A percentile compares a stretch with the other conserved stretches of the same genome.
These are phyloP conservation scores for Drosophila lacteicornis DNA, from an alignment of 1,140 invertebrate genomes.

Conservation along the genomic window DNA sequence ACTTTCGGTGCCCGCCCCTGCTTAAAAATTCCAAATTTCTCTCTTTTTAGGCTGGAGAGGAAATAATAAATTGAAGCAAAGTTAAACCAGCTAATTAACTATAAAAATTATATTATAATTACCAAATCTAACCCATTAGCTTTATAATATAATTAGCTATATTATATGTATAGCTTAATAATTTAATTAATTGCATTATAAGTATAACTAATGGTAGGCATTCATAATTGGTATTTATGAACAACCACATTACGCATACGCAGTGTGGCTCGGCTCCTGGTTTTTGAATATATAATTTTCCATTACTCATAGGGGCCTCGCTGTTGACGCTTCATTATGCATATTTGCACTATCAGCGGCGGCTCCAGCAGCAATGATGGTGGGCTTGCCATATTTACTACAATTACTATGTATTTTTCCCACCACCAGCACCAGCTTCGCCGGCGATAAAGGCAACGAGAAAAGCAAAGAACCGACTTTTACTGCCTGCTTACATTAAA, in stretches of 20 bases:
- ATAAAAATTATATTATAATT: too few species aligned
- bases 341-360: slow-evolving; percentile 70
- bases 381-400: slow-evolving; percentile 31
- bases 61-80: too few species aligned
- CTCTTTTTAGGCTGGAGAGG: too few species aligned
- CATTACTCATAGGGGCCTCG: slow-evolving; percentile 26
- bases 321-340: slow-evolving; percentile 58
- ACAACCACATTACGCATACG: slow-evolving; percentile 31
- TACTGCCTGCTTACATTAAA: slow-evolving; percentile 34
- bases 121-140: not conserved
- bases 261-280: not conserved
- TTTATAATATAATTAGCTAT: not conserved
- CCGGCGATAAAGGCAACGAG: slow-evolving; percentile 18
- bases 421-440: slow-evolving; percentile 25
- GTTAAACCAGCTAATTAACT: too few species aligned
- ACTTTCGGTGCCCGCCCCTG: too few species aligned
- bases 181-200: not conserved
- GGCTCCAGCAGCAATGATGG: slow-evolving; percentile 43
- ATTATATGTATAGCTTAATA: not conserved
- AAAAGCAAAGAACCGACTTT: slow-evolving; percentile 57
- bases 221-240: not conserved
- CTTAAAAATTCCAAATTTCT: too few species aligned
- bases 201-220: not conserved
- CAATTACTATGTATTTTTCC: slow-evolving; percentile 38
- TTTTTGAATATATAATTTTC: not conserved